A percentile compares a stretch with the other conserved stretches of the same genome.
Conservation (phyloP, 2,888 invertebrate species). For the Folsomia manolachei region DNA sequence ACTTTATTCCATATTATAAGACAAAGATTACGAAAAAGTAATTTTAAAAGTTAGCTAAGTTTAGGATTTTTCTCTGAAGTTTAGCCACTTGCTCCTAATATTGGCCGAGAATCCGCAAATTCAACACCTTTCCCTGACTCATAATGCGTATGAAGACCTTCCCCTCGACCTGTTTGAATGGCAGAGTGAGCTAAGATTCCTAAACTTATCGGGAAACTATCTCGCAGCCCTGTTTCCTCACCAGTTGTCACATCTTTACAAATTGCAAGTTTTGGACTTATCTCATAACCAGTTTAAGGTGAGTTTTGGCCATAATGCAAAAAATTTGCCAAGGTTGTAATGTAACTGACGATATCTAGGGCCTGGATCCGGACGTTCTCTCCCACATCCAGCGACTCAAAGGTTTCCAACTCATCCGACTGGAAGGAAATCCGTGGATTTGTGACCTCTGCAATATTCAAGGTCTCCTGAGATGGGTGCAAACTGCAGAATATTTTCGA, state of each 20-base stretch:
- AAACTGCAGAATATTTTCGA: slow-evolving; percentile 33
- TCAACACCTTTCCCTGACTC: slow-evolving; percentile 61
- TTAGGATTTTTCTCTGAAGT: too few relatives aligned
- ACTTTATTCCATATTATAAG: too few relatives aligned
- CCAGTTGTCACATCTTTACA: slow-evolving; percentile 60
- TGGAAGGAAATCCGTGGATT: slow-evolving; percentile 67
- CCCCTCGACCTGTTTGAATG: slow-evolving; percentile 62
- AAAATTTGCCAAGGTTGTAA: slow-evolving; percentile 63
- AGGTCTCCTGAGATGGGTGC: slow-evolving; percentile 57
- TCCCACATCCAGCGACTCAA: slow-evolving; percentile 59
- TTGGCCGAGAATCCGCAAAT: slow-evolving; percentile 59
- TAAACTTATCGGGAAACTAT: slow-evolving; percentile 73
- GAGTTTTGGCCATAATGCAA: not conserved
- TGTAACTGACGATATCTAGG: slow-evolving; percentile 58
- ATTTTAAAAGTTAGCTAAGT: too few relatives aligned
- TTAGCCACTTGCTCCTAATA: slow-evolving; percentile 58
- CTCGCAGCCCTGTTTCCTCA: slow-evolving; percentile 62
- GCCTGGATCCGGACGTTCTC: slow-evolving; percentile 62
- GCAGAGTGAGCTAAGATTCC: slow-evolving; percentile 62
- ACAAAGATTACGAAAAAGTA: too few relatives aligned
- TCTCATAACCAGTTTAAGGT: not conserved
- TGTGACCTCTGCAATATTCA: slow-evolving; percentile 67
- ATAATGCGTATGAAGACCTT: slow-evolving; percentile 61
- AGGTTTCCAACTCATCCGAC: slow-evolving; percentile 52
- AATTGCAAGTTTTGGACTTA: slow-evolving; percentile 41